Evolutionary conservation across 2,888 invertebrate species (phyloP), one percentile per base, ranked within the genome.

Genomic region (Schrankia costaestrigalis): DNA sequence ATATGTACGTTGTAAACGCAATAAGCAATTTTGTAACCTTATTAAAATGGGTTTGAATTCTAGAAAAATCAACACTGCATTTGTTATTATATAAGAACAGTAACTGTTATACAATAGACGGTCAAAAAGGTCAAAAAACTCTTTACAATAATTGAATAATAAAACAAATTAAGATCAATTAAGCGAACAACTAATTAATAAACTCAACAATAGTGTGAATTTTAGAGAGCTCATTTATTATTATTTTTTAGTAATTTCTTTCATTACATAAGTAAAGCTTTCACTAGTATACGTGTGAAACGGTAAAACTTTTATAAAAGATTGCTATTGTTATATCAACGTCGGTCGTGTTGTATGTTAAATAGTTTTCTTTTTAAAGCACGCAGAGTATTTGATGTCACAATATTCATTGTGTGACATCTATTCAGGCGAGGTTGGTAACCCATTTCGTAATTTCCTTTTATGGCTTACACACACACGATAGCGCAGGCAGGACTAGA

Each of bases 211-310:
- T 33, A 40, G 51, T 53, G 56, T 55, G 56, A 55, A 50, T 31
- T 37, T 14, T 34, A 30, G 28, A 27, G 21, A 36, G 32, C 44
- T 36, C 19, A 10, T 24, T 26, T 40, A 46, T 40, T 43, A 35
- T 26, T 26, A 31, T 24, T 50, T 39, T 33, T 48, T 41, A 41
- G 32, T 26, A 28, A n/a, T n/a, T n/a, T n/a, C n/a, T n/a, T n/a
- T n/a, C 58, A 23, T 52, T 56, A 56, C 36, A 31, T 50, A 61
- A 64, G 31, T 38, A 12, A 30, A 36, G 48, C 51, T 67, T 62
- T 65, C 56, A 39, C 46, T 45, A 41, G 21, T 9, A 34, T 28
- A 26, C 37, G 45, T 60, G 58, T 38, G 56, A 56, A 51, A 50
- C 49, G 2, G 19, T 25, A 19, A 17, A 23, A 31, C 23, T 29